Evolutionary conservation across 2,797 vertebrate species (phyloP), one percentile per base, ranked within the genome.

Genomic region (Muscicapa comitata): DNA sequence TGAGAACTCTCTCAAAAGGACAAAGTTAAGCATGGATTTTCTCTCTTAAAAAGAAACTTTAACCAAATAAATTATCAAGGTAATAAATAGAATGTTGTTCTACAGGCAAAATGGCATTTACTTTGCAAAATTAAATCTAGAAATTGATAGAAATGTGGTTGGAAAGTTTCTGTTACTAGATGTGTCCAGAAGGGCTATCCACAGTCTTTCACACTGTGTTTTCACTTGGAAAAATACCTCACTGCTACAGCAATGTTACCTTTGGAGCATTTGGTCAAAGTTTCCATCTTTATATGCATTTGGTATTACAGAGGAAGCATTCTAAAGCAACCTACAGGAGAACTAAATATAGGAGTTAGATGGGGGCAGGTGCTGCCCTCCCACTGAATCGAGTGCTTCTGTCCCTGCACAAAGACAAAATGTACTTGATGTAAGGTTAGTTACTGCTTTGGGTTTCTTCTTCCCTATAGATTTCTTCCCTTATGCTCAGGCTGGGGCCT

Each of bases 341-440:
- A 68, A 68, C 88, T 93, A 95, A 95, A 92, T 93, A 93, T 93
- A 94, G 93, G 67, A 48, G 26, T 71, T 81, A 28, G 58, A 57
- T 78, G 94, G 92, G 71, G 92, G 95, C 91, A 93, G 93, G 65
- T 91, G 92, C 92, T 86, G 66, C 51, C 51, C 93, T 93, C 92
- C 94, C 73, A 93, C 94, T 71, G 73, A 74, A 68, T 81, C 62
- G 48, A 94, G 57, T 33, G 47, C 40, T 95, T 43, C 86, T 93
- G 62, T 75, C 76, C 76, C 62, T 66, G 80, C 26, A 55, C 38
- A 50, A 61, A 92, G 93, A 94, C 76, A 94, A 42, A 83, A 81
- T 73, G 82, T 88, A 55, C 90, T 88, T 38, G 28, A 58, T 1
- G 17, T 40, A n/a, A 79, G 65, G 79, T 91, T 80, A 58, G 82